Conservation (phyloP, 2,888 invertebrate species). For the Byasa hedistus region DNA sequence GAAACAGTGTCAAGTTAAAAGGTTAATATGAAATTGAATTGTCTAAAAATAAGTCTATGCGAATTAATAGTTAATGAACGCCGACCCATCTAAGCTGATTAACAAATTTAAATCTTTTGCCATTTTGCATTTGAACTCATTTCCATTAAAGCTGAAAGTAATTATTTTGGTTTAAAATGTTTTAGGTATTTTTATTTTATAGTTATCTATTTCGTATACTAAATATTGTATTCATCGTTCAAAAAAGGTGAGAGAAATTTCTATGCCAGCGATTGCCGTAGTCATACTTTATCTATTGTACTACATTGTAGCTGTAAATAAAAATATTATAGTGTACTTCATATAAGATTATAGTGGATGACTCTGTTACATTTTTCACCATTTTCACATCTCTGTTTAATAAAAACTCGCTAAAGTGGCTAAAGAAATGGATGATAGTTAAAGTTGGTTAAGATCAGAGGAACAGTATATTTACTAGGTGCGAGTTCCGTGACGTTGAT, state of each 20-base stretch:
- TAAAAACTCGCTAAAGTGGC: not conserved
- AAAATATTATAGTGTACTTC: too few species aligned
- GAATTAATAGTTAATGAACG: not conserved
- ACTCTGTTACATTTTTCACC: too few species aligned
- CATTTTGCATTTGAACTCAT: not conserved
- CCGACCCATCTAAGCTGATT: not conserved
- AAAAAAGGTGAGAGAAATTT: too few species aligned
- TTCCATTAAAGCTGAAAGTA: not conserved
- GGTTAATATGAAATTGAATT: not conserved
- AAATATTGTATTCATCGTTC: too few species aligned
- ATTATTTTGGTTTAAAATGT: not conserved
- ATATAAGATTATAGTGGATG: too few species aligned
- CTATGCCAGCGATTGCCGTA: too few species aligned
- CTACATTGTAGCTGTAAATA: too few species aligned
- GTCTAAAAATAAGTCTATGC: not conserved
- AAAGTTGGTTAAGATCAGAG: not conserved
- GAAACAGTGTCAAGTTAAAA: not conserved
- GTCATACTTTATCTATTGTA: too few species aligned
- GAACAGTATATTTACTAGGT: not conserved
- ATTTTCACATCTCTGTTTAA: too few species aligned
- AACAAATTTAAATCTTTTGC: constrained; percentile 1
- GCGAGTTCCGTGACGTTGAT: not conserved
- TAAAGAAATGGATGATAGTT: not conserved
- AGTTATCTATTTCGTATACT: too few species aligned
- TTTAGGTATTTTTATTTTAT: not conserved